Percentiles rank a stretch among this genome's conserved stretches.
phyloP scores from a whole-genome alignment of 2,113 vertebrate genomes.

The Argyrosomus japonicus region DNA sequence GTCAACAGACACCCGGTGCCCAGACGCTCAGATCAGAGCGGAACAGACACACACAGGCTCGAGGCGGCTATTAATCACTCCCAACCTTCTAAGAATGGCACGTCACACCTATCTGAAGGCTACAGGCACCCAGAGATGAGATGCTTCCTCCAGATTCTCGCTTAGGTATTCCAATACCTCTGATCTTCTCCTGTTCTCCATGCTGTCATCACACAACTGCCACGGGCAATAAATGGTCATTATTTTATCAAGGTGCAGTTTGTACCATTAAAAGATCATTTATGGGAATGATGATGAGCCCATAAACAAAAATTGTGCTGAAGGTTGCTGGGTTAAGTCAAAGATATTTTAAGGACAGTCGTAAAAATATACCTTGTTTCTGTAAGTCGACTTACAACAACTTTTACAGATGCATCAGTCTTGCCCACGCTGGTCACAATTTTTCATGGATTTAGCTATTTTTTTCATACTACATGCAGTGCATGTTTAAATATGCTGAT shows the following conservation, averaged over 20 bases:
- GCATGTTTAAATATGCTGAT: no score
- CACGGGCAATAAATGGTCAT: not conserved
- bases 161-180: not conserved
- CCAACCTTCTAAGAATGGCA: constrained; percentile 39
- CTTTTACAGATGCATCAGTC: not conserved
- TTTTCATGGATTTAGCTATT: not conserved
- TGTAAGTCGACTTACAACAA: no score
- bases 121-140: constrained; percentile 23
- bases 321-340: not conserved
- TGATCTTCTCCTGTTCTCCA: not conserved
- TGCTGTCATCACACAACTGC: not conserved
- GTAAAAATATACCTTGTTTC: no score
- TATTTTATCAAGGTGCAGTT: not conserved
- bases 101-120: constrained; percentile 56
- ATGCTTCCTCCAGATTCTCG: constrained; percentile 43
- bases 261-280: not conserved
- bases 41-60: constrained; percentile 80
- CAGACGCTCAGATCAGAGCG: constrained; percentile 83
- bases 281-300: not conserved
- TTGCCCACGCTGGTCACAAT: not conserved
- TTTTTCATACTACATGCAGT: not conserved
- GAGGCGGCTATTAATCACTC: constrained; percentile 63
- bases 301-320: not conserved
- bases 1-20: constrained; percentile 85
- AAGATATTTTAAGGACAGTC: no score